Conservation (phyloP, 2,797 vertebrate species). For the Acrossocheilus fasciatus region DNA sequence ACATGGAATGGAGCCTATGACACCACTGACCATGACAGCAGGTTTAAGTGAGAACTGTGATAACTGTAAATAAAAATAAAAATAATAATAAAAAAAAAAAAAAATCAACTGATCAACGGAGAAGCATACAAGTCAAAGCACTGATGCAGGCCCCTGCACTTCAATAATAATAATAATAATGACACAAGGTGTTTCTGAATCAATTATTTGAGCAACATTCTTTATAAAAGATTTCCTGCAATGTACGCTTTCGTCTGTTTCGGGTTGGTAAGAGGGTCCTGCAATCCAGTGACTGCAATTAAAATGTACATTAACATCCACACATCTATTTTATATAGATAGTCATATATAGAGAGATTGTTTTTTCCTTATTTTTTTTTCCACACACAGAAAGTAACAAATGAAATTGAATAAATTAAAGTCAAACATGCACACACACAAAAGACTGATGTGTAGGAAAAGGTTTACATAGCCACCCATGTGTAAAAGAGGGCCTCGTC, state of each 20-base stretch:
- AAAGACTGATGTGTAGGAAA: conserved; percentile 88
- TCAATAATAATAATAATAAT: conserved; percentile 70
- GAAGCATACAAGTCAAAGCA: conserved; percentile 67
- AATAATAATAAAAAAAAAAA: conserved; percentile 69
- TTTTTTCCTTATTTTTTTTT: conserved; percentile 77
- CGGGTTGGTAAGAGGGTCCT: conserved; percentile 67
- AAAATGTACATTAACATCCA: conserved; percentile 78
- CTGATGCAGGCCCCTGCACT: conserved; percentile 68
- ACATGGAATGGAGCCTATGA: conserved; percentile 63
- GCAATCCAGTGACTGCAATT: conserved; percentile 74
- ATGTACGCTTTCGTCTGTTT: conserved; percentile 78
- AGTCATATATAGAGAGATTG: conserved; percentile 84
- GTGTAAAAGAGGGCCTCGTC: conserved; percentile 80
- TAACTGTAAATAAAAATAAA: conserved; percentile 52
- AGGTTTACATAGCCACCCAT: conserved; percentile 82
- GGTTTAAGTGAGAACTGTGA: conserved; percentile 61
- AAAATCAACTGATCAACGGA: conserved; percentile 66
- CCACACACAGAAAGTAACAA: conserved; percentile 84
- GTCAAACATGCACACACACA: conserved; percentile 87
- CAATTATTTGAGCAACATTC: conserved; percentile 75
- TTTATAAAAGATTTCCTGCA: conserved; percentile 68
- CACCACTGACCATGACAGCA: conserved; percentile 59
- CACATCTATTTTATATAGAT: conserved; percentile 76
- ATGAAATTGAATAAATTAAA: conserved; percentile 83
- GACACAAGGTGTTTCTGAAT: conserved; percentile 68